Base-by-base conservation (phyloP, 2,888 invertebrate genomes). In the Drosophila quasianomalipes region DNA sequence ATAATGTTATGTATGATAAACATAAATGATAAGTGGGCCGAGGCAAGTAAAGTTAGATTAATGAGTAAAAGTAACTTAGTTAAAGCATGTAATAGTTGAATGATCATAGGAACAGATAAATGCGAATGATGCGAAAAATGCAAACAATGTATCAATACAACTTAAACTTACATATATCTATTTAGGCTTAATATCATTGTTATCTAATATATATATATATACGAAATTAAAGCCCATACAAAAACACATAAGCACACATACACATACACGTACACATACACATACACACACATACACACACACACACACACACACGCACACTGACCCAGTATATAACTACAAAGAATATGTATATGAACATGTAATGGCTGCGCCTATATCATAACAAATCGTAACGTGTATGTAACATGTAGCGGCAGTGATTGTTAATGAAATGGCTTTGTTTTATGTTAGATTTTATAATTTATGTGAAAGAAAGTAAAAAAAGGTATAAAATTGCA, bases 351-450 rank as follows among this genome's bases (percentile, higher is more conserved):
- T 85, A 86, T 86, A 89, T 89, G 77, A 78, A 74, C 74, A 78
- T 76, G 81, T 79, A 89, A 83, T 77, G 76, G 83, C 71, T 64
- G 76, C 79, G 75, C 65, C 83, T 71, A 70, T 76, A 79, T 73
- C 74, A 74, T 76, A 81, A 79, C 63, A 82, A 83, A 88, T 76
- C 81, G 88, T 91, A 88, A 83, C 75, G 82, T 89, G 80, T 91
- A 87, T 91, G 89, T 91, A 91, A 91, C 87, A 91, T 91, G 84
- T 90, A 90, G 91, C 83, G 82, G 89, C 90, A 90, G 92, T 91
- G 92, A 91, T 91, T 91, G 92, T 91, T 91, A 90, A 87, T 83
- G 82, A 90, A 91, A 91, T 83, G 81, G 90, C 92, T 91, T 91
- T 91, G 91, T 92, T 89, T 91, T 91, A 74, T 91, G 83, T 89